Conservation (phyloP, 2,797 vertebrate species). For the Fringilla coelebs region DNA sequence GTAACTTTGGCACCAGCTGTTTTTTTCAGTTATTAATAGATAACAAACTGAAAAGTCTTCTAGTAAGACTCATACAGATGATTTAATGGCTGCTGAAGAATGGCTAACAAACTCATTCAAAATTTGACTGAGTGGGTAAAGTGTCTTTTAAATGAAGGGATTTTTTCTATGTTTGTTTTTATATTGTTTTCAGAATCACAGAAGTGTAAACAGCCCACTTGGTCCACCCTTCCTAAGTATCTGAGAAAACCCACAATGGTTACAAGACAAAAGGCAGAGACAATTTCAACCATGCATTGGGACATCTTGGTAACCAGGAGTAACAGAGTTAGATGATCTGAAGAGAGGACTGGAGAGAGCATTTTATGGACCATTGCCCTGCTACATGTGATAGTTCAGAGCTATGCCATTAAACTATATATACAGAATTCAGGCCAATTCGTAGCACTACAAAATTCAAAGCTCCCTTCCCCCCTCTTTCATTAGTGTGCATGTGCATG, state of each 20-base stretch:
- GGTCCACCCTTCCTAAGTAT: neutral
- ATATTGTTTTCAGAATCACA: neutral
- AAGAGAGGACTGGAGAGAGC: neutral
- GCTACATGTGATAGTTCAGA: neutral
- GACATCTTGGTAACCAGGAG: neutral
- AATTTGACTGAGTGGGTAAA: neutral
- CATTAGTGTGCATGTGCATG: fast-evolving
- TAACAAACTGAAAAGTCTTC: neutral
- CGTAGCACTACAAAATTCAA: neutral
- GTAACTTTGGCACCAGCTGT: neutral
- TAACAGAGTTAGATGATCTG: neutral
- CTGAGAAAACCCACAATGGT: neutral
- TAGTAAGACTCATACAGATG: neutral
- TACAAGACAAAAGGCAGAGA: neutral
- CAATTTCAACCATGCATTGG: neutral
- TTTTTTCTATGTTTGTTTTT: neutral
- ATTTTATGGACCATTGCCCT: neutral
- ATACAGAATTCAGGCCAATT: neutral
- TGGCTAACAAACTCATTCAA: neutral
- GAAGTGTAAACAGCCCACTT: neutral
- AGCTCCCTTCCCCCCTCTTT: fast-evolving
- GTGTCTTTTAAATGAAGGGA: neutral
- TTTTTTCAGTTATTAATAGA: conserved; percentile 25
- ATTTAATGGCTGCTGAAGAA: neutral
- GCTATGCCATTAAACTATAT: neutral